These are phyloP conservation scores for Pangasianodon hypophthalmus DNA, from an alignment of 2,113 vertebrate species.

Conservation along the genomic window DNA sequence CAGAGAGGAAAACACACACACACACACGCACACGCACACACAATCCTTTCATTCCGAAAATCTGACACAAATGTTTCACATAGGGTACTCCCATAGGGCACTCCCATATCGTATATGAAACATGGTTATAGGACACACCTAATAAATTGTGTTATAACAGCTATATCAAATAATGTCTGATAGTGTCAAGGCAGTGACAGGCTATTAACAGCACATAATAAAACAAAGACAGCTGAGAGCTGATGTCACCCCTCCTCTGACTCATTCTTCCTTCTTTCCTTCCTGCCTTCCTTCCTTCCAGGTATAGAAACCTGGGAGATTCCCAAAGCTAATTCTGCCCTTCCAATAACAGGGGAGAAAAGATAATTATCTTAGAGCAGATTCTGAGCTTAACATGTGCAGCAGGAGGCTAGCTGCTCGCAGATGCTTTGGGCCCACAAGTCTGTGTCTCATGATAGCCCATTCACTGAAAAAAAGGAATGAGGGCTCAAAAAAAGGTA, in stretches of 20 bases:
- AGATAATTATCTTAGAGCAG: constrained; percentile 78
- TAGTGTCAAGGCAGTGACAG: constrained; percentile 18
- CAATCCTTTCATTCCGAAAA: not conserved
- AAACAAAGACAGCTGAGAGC: constrained; percentile 2
- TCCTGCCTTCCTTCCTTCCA: not conserved
- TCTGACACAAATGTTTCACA: not conserved
- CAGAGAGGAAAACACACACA: not conserved
- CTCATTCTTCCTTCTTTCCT: constrained; percentile 12
- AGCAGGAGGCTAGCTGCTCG: constrained; percentile 71
- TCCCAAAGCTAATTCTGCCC: constrained; percentile 71
- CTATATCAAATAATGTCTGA: constrained; percentile 23
- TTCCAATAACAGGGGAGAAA: constrained; percentile 71
- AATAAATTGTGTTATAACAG: constrained; percentile 21
- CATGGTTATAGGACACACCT: not conserved
- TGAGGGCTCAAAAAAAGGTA: constrained; percentile 61
- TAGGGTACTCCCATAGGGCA: not conserved
- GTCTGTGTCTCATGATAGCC: constrained; percentile 58
- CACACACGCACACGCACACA: not conserved
- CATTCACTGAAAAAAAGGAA: constrained; percentile 47
- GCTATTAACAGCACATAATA: not conserved
- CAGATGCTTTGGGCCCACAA: constrained; percentile 63
- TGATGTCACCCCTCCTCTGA: constrained; percentile 3
- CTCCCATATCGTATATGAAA: not conserved
- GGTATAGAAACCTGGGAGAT: constrained; percentile 62
- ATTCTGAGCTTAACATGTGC: constrained; percentile 71